Percentiles rank a stretch among this genome's conserved stretches.
Conservation (phyloP, 2,113 vertebrate genomes). For the Antechinus stuartii region DNA sequence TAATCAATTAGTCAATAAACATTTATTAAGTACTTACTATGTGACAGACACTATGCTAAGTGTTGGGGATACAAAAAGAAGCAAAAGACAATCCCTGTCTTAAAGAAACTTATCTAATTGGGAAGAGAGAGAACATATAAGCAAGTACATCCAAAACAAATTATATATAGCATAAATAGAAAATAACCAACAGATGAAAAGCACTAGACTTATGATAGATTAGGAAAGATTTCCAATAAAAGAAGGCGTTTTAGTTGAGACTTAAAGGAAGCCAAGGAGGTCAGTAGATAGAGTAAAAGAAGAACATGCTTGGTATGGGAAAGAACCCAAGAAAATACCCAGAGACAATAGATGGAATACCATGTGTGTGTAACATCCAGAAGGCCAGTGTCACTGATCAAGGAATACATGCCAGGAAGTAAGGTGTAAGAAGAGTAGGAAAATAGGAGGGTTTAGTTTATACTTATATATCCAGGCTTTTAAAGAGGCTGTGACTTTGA, state of each 20-base stretch:
- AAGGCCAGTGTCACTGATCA: neutral
- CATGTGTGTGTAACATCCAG: neutral
- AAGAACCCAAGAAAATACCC: neutral
- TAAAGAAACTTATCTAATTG: neutral
- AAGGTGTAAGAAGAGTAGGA: neutral
- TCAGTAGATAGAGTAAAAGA: neutral
- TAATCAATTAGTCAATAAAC: neutral
- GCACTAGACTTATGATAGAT: neutral
- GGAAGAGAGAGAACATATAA: neutral
- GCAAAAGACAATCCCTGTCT: neutral
- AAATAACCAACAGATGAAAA: neutral
- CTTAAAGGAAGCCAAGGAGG: neutral
- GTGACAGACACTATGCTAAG: neutral
- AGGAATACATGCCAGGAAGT: neutral
- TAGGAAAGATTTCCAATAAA: neutral
- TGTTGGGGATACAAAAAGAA: neutral
- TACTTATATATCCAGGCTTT: neutral
- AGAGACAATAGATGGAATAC: neutral
- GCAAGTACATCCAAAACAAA: neutral
- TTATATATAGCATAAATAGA: neutral
- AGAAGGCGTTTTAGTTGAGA: neutral
- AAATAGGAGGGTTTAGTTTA: neutral
- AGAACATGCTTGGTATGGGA: neutral
- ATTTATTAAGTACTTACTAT: neutral
- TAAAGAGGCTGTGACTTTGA: neutral